Evolutionary conservation across 2,113 vertebrate genomes (phyloP).

Genomic region (Larimichthys crocea): DNA sequence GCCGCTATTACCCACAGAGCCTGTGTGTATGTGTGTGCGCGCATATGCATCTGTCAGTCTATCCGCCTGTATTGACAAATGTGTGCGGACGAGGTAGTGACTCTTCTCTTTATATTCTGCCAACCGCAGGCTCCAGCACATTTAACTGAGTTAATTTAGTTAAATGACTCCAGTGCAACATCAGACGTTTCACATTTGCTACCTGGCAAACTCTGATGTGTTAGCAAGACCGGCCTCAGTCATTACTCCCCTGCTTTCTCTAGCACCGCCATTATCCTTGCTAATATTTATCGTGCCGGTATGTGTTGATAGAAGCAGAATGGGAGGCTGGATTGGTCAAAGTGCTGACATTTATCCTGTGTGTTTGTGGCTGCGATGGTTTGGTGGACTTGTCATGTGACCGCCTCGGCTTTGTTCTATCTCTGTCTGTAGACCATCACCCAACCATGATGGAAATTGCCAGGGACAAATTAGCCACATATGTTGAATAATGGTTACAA

Average conservation of each 20-base stretch:
- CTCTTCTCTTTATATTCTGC: constrained; percentile 73
- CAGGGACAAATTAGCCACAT: constrained; percentile 77
- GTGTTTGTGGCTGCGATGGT: constrained; percentile 72
- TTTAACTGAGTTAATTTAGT: constrained; percentile 62
- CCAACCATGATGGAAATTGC: constrained; percentile 70
- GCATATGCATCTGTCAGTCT: constrained; percentile 44
- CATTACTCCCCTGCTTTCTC: constrained; percentile 22
- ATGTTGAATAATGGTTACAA: constrained; percentile 74
- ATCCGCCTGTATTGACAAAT: constrained; percentile 65
- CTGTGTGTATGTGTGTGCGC: constrained; percentile 49
- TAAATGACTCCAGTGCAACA: constrained; percentile 51
- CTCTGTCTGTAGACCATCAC: constrained; percentile 67
- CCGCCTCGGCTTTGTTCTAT: constrained; percentile 61
- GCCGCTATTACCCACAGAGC: constrained; percentile 75
- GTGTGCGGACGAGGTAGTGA: constrained; percentile 65
- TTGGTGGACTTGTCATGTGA: constrained; percentile 63
- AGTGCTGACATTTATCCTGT: constrained; percentile 71
- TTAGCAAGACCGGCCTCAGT: constrained; percentile 32
- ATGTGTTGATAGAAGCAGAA: constrained; percentile 55
- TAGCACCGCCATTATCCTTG: constrained; percentile 15
- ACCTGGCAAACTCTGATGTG: constrained; percentile 46
- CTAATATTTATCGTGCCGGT: constrained; percentile 39
- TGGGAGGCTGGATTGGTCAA: constrained; percentile 58
- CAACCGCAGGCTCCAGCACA: constrained; percentile 67
- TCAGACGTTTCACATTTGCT: constrained; percentile 51